Evolutionary conservation across 2,113 vertebrate genomes (phyloP).

Genomic region (Elgaria multicarinata): DNA sequence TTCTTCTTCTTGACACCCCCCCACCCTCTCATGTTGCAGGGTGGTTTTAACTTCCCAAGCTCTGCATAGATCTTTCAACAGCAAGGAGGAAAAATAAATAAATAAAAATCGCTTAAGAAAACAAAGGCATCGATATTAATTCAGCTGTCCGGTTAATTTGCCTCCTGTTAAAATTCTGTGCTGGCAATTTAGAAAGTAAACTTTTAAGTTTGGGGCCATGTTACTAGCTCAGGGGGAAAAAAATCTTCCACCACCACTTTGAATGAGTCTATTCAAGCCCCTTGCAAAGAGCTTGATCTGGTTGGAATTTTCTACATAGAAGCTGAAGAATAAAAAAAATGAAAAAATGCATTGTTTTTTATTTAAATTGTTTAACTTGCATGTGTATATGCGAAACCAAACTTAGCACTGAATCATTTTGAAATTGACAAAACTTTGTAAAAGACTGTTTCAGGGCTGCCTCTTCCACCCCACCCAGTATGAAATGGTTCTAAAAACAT

Average conservation of each 20-base stretch:
- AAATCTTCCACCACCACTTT: not conserved
- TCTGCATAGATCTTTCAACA: constrained; percentile 8
- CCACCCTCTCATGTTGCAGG: not conserved
- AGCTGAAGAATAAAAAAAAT: constrained; percentile 28
- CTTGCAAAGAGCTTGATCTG: not conserved
- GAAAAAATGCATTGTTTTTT: constrained; percentile 33
- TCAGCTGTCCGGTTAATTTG: constrained; percentile 20
- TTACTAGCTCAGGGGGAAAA: constrained; percentile 40
- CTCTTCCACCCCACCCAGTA: too few relatives aligned
- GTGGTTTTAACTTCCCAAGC: constrained; percentile 16
- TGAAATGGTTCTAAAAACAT: constrained; percentile 47
- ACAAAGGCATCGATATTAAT: constrained; percentile 18
- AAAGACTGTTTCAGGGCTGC: not conserved
- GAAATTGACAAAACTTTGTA: constrained; percentile 23
- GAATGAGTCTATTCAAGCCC: constrained; percentile 27
- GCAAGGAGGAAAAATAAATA: constrained; percentile 21
- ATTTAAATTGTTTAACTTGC: not conserved
- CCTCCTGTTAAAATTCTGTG: constrained; percentile 35
- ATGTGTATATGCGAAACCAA: constrained; percentile 31
- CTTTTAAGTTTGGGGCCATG: constrained; percentile 34
- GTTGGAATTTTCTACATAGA: constrained; percentile 25
- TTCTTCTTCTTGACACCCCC: not conserved
- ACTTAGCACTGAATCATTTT: constrained; percentile 39
- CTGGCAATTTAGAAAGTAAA: constrained; percentile 47
- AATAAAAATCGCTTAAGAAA: constrained; percentile 15